Conservation (phyloP, 2,888 invertebrate genomes). For the Drosophila cyrtoloma region DNA sequence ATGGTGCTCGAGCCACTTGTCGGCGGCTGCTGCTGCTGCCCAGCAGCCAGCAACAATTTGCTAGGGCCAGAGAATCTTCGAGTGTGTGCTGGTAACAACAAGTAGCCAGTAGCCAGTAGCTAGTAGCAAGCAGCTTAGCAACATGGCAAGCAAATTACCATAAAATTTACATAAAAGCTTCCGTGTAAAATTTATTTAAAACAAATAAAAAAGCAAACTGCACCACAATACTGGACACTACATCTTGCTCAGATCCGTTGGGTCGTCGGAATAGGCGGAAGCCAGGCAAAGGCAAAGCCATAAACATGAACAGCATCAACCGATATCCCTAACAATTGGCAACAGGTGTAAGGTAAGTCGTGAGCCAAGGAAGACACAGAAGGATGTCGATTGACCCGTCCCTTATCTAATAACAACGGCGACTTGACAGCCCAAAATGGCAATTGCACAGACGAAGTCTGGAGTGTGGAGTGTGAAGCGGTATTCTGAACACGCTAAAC, state of each 20-base stretch:
- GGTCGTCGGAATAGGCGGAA: conserved; percentile 36
- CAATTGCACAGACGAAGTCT: conserved; percentile 2
- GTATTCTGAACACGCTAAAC: conserved; percentile 43
- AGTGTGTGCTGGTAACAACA: conserved; percentile 26
- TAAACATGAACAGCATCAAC: conserved; percentile 69
- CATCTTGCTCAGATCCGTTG: conserved; percentile 39
- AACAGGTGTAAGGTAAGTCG: conserved; percentile 69
- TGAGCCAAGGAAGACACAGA: conserved; percentile 53
- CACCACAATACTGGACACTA: conserved; percentile 57
- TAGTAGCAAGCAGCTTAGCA: conserved; percentile 7
- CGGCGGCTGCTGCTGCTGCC: conserved; percentile 2
- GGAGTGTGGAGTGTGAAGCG: conserved; percentile 37
- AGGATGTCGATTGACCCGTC: conserved; percentile 55
- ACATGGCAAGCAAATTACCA: conserved; percentile 65
- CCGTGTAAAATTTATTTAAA: conserved; percentile 79
- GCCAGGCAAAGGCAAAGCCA: conserved; percentile 57
- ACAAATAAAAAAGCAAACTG: conserved; percentile 64
- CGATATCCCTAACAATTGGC: conserved; percentile 65
- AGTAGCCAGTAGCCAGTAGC: conserved; percentile 25
- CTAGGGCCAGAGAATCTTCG: conserved; percentile 3
- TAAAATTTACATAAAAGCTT: conserved; percentile 77
- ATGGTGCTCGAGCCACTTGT: conserved; percentile 38
- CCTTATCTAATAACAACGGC: conserved; percentile 62
- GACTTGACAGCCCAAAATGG: conserved; percentile 61
- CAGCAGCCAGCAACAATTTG: conserved; percentile 22